Evolutionary conservation across 2,797 vertebrate genomes (phyloP), one percentile per base, ranked within the genome.

Genomic region (Pagetopsis macropterus): DNA sequence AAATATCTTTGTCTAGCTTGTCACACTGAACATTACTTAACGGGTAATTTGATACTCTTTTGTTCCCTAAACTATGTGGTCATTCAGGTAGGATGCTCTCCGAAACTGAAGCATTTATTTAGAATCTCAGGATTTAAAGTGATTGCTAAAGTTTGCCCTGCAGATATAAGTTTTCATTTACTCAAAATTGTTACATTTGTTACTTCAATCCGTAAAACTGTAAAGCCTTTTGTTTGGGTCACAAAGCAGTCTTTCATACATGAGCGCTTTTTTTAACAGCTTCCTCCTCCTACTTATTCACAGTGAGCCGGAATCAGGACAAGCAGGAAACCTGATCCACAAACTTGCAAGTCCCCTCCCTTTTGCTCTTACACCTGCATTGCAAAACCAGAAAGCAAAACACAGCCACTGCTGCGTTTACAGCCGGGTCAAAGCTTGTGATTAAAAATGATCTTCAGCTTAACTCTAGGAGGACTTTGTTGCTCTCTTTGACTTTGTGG

Each of bases 281-380:
- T 45, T 17, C 55, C 41, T 57, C 62, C 73, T 66, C 52, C 48
- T 51, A 16, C 71, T 75, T 37, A 59, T 73, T 81, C 75, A 56
- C 13, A 45, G 48, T 1, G 31, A 21, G 19, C 49, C 85, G 75
- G 82, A 94, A 95, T 92, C 90, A 86, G 85, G 93, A 85, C 82
- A 17, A 91, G 63, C 91, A 82, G 54, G 91, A 92, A 95, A 93
- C 80, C 70, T 65, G 80, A 91, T 72, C 67, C 31, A 45, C 71
- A 79, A 82, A 84, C 75, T 86, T 75, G 31, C 33, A 40, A 83
- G 89, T 89, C 89, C n/a, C 88, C 85, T 91, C 90, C 89, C 80
- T 82, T 56, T 71, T 66, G 27, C 55, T 75, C 27, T 40, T 73
- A 45, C 52, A 77, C 83, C 81, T 82, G 73, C 58, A 41, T 40